Evolutionary conservation across 2,113 vertebrate genomes (phyloP).

Genomic region (Brienomyrus longianalis): DNA sequence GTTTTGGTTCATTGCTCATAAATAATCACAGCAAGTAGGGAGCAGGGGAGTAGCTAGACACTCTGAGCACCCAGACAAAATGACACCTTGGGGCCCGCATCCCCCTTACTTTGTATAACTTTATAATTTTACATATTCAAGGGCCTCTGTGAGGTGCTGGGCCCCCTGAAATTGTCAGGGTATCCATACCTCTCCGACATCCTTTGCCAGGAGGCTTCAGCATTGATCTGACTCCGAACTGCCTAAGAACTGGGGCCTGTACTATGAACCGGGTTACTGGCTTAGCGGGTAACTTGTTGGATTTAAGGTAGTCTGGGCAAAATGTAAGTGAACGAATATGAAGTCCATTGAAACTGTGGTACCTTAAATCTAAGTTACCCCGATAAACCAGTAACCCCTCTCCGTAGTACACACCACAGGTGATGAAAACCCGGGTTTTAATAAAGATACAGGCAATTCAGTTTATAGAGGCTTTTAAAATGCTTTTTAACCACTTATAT

Average conservation of each 20-base stretch:
- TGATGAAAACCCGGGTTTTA: not conserved
- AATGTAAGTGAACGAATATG: too few species aligned
- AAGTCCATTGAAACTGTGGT: too few species aligned
- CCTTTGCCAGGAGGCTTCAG: not conserved
- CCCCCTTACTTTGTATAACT: not conserved
- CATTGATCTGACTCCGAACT: not conserved
- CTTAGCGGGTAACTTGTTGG: too few species aligned
- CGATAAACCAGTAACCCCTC: too few species aligned
- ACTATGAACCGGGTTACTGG: too few species aligned
- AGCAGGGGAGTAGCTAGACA: not conserved
- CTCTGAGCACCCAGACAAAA: not conserved
- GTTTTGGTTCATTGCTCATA: not conserved
- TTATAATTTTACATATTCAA: not conserved
- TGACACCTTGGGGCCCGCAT: not conserved
- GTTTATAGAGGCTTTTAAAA: not conserved
- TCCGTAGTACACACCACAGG: too few species aligned
- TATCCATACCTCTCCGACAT: not conserved
- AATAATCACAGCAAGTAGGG: not conserved
- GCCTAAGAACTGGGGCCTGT: not conserved
- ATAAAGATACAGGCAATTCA: not conserved
- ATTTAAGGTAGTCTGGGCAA: too few species aligned
- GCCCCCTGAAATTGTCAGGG: not conserved
- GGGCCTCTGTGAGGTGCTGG: not conserved
- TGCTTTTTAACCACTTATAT: not conserved
- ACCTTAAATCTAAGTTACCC: too few species aligned